These are phyloP conservation scores for Calycopis cecrops DNA, from an alignment of 1,140 invertebrate genomes.

Conservation along the genomic window DNA sequence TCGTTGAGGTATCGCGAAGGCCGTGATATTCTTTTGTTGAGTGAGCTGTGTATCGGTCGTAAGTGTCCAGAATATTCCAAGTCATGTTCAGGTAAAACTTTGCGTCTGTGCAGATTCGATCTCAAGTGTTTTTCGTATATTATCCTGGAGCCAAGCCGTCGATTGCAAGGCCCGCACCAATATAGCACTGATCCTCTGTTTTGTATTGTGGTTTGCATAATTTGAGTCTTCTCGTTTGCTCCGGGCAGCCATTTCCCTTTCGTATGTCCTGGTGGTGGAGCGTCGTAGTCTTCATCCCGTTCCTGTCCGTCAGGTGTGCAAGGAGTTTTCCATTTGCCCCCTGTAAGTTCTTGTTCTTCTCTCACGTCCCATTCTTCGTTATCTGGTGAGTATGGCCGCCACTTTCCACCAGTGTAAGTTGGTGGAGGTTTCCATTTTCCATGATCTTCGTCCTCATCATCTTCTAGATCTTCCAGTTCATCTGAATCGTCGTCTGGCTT, in stretches of 20 bases:
- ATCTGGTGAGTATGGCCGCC: conserved; percentile 56
- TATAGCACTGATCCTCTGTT: conserved; percentile 77
- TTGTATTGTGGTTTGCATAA: conserved; percentile 68
- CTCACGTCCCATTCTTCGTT: conserved; percentile 75
- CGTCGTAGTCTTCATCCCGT: conserved; percentile 64
- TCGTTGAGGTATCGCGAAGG: conserved; percentile 51
- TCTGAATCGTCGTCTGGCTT: conserved; percentile 75
- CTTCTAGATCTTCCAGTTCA: conserved; percentile 75
- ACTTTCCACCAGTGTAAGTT: conserved; percentile 84
- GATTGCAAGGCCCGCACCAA: conserved; percentile 87
- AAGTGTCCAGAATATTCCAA: conserved; percentile 75
- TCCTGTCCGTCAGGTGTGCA: conserved; percentile 71
- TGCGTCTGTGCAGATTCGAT: conserved; percentile 82
- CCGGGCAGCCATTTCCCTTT: conserved; percentile 87
- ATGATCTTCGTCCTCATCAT: conserved; percentile 76
- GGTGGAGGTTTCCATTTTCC: conserved; percentile 83
- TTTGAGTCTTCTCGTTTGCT: conserved; percentile 74
- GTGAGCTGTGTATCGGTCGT: conserved; percentile 43
- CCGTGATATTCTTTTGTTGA: conserved; percentile 48
- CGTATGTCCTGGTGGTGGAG: conserved; percentile 81
- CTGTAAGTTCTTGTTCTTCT: conserved; percentile 76
- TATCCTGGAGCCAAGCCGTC: conserved; percentile 81
- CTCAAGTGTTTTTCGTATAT: conserved; percentile 85
- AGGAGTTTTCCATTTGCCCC: conserved; percentile 83
- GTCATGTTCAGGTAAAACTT: conserved; percentile 80